Percentiles rank a stretch among this genome's conserved stretches.
phyloP scores from a whole-genome alignment of 2,113 vertebrate species.

The Eira barbara region DNA sequence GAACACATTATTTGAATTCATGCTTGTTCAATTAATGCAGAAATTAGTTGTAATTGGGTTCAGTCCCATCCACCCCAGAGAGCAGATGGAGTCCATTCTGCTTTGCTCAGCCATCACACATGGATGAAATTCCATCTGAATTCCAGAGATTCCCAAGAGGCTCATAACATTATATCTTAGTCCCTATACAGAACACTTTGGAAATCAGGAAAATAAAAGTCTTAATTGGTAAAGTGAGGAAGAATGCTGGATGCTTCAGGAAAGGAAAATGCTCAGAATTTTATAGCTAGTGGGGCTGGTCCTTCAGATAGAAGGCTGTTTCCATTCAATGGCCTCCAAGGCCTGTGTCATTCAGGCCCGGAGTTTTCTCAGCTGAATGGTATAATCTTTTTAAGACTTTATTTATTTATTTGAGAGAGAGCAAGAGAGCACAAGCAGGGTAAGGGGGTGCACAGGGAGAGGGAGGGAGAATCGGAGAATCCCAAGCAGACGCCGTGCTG shows the following conservation, averaged over 20 bases:
- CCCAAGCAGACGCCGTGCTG: not conserved
- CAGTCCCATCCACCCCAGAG: not conserved
- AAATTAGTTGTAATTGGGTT: not conserved
- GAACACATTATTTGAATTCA: not conserved
- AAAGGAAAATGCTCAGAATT: conserved; percentile 11
- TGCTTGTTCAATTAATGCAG: not conserved
- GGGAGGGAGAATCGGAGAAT: not conserved
- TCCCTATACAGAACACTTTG: not conserved
- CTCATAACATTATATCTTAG: not conserved
- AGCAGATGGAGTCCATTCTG: not conserved
- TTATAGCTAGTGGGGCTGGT: not conserved
- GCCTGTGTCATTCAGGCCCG: not conserved
- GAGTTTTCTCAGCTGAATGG: not conserved
- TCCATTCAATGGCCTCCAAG: not conserved
- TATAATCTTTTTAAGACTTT: not conserved
- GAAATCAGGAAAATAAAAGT: not conserved
- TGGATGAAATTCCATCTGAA: not conserved
- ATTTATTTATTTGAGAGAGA: not conserved
- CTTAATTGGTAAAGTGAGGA: not conserved
- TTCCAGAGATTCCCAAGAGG: not conserved
- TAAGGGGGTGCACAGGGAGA: not conserved
- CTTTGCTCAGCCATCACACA: not conserved
- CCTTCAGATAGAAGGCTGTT: not conserved
- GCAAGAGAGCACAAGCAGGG: not conserved
- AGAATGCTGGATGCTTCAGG: not conserved